Evolutionary conservation across 2,113 vertebrate species (phyloP), one percentile per base, ranked within the genome.

Genomic region (Hippocampus guttulatus): DNA sequence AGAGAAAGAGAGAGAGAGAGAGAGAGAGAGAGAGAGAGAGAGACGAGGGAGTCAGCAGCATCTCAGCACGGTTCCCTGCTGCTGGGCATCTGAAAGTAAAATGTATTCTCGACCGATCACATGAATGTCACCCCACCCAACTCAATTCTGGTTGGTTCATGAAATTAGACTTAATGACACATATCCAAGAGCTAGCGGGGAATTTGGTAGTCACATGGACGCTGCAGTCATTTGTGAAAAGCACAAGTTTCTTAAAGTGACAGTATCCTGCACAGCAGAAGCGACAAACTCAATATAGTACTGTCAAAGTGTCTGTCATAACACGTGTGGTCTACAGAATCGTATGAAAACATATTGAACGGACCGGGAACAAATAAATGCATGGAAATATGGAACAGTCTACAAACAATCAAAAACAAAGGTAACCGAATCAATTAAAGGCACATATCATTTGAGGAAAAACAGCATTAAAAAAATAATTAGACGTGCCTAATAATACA

Each of bases 171-270:
- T 63, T 21, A 14, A 65, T 6, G 58, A 33, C 63, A 23, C 23
- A 67, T 57, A 21, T 67, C 4, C 30, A 21, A 54, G 27, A 58
- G 45, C 20, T 30, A 38, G 5, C 33, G 33, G 33, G 55, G 5
- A 41, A 64, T 70, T 60, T 43, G 66, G 51, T 12, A 45, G 9
- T 47, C 71, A 72, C 60, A 68, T 79, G 71, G 61, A 68, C 60
- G 73, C 75, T 77, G 88, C 83, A 81, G 80, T 65, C 64, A 65
- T 65, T 65, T 65, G 23, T 33, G 75, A 69, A 33, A 67, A 65
- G 65, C 70, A 74, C 69, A 58, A 38, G 43, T 78, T 64, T 77
- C 83, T 91, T 90, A 91, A 90, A 91, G 90, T 12, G 73, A 69
- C 77, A 85, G 83, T 21, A 20, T 9, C 64, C 7, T n/a, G 62